These are phyloP conservation scores for Neosalanx taihuensis DNA, from an alignment of 2,797 vertebrate genomes.

Conservation along the genomic window DNA sequence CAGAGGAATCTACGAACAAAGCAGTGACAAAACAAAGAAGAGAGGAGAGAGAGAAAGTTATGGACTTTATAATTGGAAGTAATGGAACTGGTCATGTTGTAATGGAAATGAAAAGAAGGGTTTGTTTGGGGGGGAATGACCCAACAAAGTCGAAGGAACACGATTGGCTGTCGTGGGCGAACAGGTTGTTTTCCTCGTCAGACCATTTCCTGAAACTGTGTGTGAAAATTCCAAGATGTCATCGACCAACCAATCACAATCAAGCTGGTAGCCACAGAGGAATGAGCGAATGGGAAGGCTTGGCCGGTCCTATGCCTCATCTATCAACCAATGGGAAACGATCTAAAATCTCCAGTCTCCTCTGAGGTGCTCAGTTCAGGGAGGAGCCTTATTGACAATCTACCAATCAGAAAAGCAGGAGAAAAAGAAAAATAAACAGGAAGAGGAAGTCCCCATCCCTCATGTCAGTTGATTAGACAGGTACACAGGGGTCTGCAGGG, in stretches of 20 bases:
- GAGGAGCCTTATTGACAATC: not conserved
- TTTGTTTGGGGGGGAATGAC: constrained; percentile 11
- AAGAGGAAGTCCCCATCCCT: too few species aligned
- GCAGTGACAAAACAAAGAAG: constrained; percentile 5
- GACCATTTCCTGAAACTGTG: too few species aligned
- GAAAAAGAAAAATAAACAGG: too few species aligned
- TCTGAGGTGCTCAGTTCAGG: not conserved
- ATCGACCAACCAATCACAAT: not conserved
- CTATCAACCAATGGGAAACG: not conserved
- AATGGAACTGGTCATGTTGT: too few species aligned
- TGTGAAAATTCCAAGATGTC: not conserved
- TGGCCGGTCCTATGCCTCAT: not conserved
- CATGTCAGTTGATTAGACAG: too few species aligned
- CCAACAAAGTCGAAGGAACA: not conserved
- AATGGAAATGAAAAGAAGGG: not conserved
- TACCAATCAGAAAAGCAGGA: too few species aligned
- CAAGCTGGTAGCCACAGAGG: not conserved
- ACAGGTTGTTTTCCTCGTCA: too few species aligned
- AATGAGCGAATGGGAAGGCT: not conserved
- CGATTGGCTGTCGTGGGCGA: not conserved
- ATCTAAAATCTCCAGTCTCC: constrained; percentile 2
- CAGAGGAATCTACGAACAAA: constrained; percentile 16
- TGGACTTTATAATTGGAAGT: too few species aligned
- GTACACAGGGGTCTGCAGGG: too few species aligned
- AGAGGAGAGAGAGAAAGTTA: constrained; percentile 13